phyloP scores from a whole-genome alignment of 2,888 invertebrate genomes.

The Callinectes sapidus region DNA sequence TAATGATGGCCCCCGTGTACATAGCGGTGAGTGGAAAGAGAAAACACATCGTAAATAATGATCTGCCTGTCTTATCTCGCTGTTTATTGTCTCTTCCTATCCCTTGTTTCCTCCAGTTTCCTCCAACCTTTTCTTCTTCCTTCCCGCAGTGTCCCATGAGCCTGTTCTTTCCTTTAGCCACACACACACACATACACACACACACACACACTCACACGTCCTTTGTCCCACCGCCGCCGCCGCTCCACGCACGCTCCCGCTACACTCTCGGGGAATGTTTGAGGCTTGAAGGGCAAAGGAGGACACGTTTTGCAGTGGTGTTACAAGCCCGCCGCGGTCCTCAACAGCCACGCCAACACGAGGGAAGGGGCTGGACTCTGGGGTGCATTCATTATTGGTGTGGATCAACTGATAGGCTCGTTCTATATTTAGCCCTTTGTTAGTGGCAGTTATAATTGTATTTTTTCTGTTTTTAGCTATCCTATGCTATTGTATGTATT shows the following conservation, averaged over 20 bases:
- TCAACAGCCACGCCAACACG: not conserved
- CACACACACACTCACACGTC: constrained; percentile 2
- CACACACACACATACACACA: not conserved
- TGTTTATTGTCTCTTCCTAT: not conserved
- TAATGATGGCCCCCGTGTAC: too few relatives aligned
- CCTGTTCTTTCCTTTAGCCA: not conserved
- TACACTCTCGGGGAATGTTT: constrained; percentile 10
- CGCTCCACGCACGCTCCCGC: constrained; percentile 8
- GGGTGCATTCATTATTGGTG: not conserved
- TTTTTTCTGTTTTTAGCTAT: too few relatives aligned
- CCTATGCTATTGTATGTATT: too few relatives aligned
- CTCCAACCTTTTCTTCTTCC: not conserved
- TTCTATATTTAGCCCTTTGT: too few relatives aligned
- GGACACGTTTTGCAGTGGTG: not conserved
- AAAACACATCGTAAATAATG: not conserved
- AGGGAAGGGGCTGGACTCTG: not conserved
- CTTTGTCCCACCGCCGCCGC: not conserved
- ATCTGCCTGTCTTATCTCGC: not conserved
- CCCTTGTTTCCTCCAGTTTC: not conserved
- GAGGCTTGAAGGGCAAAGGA: not conserved
- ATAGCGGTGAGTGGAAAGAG: too few relatives aligned
- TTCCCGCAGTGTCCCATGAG: not conserved
- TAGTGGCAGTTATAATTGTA: too few relatives aligned
- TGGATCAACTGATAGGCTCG: not conserved
- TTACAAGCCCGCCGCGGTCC: not conserved